Percentiles rank a stretch among this genome's conserved stretches.
phyloP scores from a whole-genome alignment of 2,888 invertebrate genomes.

The Mythimna vitellina region DNA sequence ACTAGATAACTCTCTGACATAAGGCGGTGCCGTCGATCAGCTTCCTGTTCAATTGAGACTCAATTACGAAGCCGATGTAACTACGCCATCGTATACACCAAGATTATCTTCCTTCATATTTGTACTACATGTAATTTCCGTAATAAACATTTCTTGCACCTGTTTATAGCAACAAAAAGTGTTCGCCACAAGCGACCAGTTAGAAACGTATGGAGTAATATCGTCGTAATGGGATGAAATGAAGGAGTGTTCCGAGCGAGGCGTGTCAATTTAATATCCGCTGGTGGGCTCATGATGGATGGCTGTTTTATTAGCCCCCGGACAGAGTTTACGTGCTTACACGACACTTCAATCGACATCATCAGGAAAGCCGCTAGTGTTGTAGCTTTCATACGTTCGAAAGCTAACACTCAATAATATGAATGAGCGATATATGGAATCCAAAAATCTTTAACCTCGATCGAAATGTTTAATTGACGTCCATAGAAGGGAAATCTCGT shows the following conservation, averaged over 20 bases:
- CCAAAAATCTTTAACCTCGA: conserved; percentile 49
- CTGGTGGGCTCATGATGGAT: conserved; percentile 84
- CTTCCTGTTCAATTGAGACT: conserved; percentile 69
- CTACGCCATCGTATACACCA: conserved; percentile 35
- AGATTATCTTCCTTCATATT: conserved; percentile 45
- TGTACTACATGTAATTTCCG: conserved; percentile 53
- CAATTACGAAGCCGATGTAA: conserved; percentile 56
- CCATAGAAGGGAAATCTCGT: conserved; percentile 60
- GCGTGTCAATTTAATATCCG: conserved; percentile 89
- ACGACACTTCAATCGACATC: conserved; percentile 67
- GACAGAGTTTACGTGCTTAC: conserved; percentile 73
- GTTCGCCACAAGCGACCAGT: conserved; percentile 51
- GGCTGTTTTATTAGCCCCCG: conserved; percentile 81
- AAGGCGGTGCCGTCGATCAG: conserved; percentile 64
- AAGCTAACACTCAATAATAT: conserved; percentile 26
- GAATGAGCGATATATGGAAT: conserved; percentile 36
- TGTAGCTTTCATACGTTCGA: conserved; percentile 53
- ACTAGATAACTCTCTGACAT: conserved; percentile 69
- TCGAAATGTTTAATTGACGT: conserved; percentile 64
- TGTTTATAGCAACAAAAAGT: conserved; percentile 63
- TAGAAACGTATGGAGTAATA: conserved; percentile 72
- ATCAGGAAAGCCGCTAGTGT: conserved; percentile 67
- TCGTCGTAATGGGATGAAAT: conserved; percentile 78
- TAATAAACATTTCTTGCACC: conserved; percentile 62
- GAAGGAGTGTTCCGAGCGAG: conserved; percentile 78